Conservation (phyloP, 2,113 vertebrate species). For the Vireo altiloquus region DNA sequence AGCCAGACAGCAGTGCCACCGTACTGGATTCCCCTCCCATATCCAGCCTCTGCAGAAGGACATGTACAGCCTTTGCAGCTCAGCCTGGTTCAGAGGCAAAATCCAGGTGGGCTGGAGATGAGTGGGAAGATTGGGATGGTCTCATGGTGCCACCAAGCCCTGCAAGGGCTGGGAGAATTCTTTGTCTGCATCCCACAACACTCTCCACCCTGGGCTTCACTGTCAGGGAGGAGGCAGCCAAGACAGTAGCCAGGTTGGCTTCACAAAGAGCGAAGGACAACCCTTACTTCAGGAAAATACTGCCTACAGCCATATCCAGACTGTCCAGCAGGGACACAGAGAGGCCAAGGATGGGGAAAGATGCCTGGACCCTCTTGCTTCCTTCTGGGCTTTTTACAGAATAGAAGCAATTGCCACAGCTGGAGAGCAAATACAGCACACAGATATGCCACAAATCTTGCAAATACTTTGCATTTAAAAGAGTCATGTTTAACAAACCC, state of each 20-base stretch:
- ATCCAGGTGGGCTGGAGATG: not conserved
- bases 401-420: not conserved
- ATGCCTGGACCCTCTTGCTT: not conserved
- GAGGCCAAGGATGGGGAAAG: not conserved
- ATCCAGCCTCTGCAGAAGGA: not conserved
- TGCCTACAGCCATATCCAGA: not conserved
- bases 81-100: not conserved
- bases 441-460: not conserved
- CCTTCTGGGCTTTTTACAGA: not conserved
- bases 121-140: not conserved
- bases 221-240: not conserved
- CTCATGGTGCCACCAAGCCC: not conserved
- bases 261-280: not conserved
- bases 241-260: not conserved
- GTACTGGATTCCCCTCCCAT: not conserved
- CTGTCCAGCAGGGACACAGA: not conserved
- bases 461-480: not conserved
- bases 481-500: not conserved
- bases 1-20: not conserved
- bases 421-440: not conserved
- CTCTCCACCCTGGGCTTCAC: not conserved
- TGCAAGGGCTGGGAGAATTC: not conserved
- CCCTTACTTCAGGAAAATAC: not conserved
- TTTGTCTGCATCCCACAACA: not conserved
- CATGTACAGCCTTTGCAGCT: not conserved